Conservation (phyloP, 2,888 invertebrate species). For the Hymenopus coronatus region DNA sequence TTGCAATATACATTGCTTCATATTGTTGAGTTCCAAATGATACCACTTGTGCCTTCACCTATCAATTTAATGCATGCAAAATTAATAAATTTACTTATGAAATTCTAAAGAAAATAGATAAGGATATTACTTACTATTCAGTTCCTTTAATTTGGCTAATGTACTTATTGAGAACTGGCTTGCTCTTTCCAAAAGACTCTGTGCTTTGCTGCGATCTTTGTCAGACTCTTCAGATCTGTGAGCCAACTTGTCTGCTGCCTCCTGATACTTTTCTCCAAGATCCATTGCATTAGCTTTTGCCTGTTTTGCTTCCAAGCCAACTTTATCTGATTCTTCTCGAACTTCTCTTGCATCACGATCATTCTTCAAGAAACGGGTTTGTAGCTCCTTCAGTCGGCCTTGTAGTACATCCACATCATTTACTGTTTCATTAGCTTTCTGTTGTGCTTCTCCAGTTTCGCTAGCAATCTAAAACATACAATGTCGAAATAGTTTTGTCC, state of each 20-base stretch:
- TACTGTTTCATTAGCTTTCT: constrained; percentile 74
- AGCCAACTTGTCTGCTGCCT: constrained; percentile 68
- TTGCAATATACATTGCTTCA: too few relatives aligned
- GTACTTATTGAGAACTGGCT: constrained; percentile 79
- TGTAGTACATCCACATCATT: constrained; percentile 71
- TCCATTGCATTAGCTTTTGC: constrained; percentile 64
- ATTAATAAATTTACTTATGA: neutral
- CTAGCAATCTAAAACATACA: constrained; percentile 63
- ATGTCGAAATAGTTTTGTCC: neutral
- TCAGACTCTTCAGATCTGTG: constrained; percentile 72
- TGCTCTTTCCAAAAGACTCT: constrained; percentile 73
- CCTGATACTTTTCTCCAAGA: constrained; percentile 67
- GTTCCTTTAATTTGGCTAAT: constrained; percentile 66
- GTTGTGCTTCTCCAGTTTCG: constrained; percentile 76
- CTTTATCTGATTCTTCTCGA: constrained; percentile 69
- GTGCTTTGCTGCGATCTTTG: constrained; percentile 74
- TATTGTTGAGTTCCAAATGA: too few relatives aligned
- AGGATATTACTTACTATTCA: constrained; percentile 53
- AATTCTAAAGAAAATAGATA: neutral
- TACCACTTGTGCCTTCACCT: too few relatives aligned
- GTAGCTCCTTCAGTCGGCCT: constrained; percentile 68
- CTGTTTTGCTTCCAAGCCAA: constrained; percentile 67
- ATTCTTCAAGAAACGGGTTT: constrained; percentile 78
- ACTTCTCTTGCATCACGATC: constrained; percentile 79
- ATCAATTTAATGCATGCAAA: too few relatives aligned